Conservation (phyloP, 2,797 vertebrate genomes). For the Columba guinea region DNA sequence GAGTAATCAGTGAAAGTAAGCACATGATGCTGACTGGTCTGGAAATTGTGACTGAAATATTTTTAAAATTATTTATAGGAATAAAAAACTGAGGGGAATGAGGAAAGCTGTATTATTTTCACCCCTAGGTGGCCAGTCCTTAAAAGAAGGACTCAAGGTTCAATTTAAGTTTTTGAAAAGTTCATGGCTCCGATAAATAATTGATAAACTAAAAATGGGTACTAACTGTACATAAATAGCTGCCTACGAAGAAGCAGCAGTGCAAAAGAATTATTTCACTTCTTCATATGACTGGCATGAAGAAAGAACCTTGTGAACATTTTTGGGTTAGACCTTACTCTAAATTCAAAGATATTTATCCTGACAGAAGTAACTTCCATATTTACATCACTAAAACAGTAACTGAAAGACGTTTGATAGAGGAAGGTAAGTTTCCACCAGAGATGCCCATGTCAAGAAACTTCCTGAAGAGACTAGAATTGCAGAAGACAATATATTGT, state of each 20-base stretch:
- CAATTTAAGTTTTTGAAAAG: background rate
- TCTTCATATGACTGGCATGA: background rate
- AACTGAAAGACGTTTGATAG: background rate
- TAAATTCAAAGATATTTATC: background rate
- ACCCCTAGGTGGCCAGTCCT: background rate
- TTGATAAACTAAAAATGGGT: background rate
- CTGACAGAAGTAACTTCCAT: background rate
- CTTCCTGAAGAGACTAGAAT: background rate
- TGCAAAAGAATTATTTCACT: background rate
- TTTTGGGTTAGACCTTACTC: background rate
- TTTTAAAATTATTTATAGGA: background rate
- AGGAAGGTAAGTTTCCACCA: background rate
- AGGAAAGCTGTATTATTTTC: background rate
- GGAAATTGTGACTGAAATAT: background rate
- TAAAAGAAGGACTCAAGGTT: background rate
- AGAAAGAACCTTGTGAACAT: fast-evolving
- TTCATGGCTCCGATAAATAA: background rate
- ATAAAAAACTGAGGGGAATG: background rate
- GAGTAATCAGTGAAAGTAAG: background rate
- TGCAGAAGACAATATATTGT: background rate
- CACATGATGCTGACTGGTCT: background rate
- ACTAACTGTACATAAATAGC: background rate
- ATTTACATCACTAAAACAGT: background rate
- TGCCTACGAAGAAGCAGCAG: background rate
- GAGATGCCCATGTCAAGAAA: background rate